phyloP scores from a whole-genome alignment of 2,797 vertebrate genomes.

The Lithobates pipiens region DNA sequence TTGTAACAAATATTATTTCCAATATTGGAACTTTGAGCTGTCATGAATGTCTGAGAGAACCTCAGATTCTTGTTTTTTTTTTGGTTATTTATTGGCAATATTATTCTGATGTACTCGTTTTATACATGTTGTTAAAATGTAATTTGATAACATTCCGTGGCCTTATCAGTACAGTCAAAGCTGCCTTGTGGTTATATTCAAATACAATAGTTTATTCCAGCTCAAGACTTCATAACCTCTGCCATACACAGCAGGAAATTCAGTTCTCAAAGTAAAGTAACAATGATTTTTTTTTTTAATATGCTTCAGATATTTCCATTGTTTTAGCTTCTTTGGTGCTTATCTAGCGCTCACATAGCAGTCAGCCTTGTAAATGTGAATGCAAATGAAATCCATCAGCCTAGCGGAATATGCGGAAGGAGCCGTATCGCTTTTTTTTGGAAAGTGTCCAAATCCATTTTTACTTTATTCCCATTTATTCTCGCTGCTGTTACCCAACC shows the following conservation, averaged over 20 bases:
- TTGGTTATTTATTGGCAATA: no score
- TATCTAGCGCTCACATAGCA: constrained; percentile 25
- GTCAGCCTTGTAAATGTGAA: constrained; percentile 25
- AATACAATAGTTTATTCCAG: neutral
- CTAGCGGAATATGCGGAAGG: neutral
- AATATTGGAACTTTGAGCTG: no score
- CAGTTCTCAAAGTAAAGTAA: constrained; percentile 11
- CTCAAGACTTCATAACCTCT: neutral
- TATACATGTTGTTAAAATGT: no score
- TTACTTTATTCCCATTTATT: constrained; percentile 13
- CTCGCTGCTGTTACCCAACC: constrained; percentile 1
- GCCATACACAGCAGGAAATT: constrained; percentile 21
- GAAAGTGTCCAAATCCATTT: constrained; percentile 18
- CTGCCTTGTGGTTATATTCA: no score
- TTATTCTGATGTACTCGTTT: no score
- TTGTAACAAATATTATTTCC: no score
- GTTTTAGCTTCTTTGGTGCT: constrained; percentile 24
- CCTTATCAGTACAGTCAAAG: no score
- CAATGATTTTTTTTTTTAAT: constrained; percentile 17
- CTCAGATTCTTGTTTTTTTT: no score
- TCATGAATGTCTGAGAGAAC: no score
- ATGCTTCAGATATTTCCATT: constrained; percentile 23
- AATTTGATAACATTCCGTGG: no score
- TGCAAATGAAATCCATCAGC: constrained; percentile 20
- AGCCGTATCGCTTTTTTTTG: neutral